A percentile compares a stretch with the other conserved stretches of the same genome.
Evolutionary conservation across 2,113 vertebrate genomes (phyloP).

Genomic region (Podarcis cretensis): DNA sequence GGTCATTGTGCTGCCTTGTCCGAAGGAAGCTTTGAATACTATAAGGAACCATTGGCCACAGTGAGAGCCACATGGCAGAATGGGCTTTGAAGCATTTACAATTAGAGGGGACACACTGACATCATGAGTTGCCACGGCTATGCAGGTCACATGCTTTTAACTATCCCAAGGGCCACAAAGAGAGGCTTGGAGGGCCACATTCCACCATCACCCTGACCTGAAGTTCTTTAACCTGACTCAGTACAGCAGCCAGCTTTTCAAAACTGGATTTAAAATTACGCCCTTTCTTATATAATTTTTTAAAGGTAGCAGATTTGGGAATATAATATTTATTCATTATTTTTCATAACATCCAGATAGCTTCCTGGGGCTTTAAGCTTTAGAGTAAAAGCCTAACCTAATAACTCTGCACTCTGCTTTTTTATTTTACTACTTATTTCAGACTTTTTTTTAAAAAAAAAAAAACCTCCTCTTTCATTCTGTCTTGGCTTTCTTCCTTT

Average conservation of each 20-base stretch:
- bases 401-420: background rate
- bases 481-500: conserved; percentile 61
- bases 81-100: too few species aligned
- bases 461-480: conserved; percentile 30
- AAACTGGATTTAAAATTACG: background rate
- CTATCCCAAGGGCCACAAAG: too few species aligned
- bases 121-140: too few species aligned
- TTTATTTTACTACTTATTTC: conserved; percentile 12
- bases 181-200: too few species aligned
- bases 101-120: too few species aligned
- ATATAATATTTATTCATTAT: background rate
- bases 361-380: background rate
- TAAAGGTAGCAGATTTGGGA: background rate
- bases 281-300: background rate
- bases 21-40: too few species aligned
- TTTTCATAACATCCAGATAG: background rate
- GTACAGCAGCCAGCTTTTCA: background rate
- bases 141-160: too few species aligned
- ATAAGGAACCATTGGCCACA: too few species aligned
- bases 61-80: too few species aligned
- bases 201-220: too few species aligned
- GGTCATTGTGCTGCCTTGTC: too few species aligned
- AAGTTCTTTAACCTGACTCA: too few species aligned
- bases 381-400: background rate
- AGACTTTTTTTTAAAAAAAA: background rate